Base-by-base conservation (phyloP, 1,140 invertebrate genomes). In the Brachionus sp. region DNA sequence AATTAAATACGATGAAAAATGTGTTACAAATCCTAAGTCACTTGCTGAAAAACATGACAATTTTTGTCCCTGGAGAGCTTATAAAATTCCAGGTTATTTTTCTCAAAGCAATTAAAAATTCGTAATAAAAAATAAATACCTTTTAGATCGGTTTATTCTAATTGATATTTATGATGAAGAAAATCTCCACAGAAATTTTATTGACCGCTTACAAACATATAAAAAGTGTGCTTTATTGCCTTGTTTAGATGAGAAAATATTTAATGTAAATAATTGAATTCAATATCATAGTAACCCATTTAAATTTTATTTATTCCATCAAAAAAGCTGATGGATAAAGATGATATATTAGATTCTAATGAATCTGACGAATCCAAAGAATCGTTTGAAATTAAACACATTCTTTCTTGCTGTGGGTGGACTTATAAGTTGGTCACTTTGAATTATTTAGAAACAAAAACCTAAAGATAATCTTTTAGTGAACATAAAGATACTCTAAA, bases 41-140 rank as follows among this genome's bases (percentile, higher is more conserved):
- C 29, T 80, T 10, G 50, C 19, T 35, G 77, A 80, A n/a, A 80
- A 44, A 19, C 77, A 80, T 35, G 37, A 57, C 57, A 33, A 62
- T 12, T 37, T 62, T 13, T 80, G 77, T 80, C 77, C 77, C 16
- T 80, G 77, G 77, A 39, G 37, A 62, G 35, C 29, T 42, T 35
- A 62, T 6, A 80, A 25, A 23, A 35, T 80, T 23, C 46, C 77
- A 23, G 37, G 77, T 80, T 39, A n/a, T 44, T 39, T 39, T 37
- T 33, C 37, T 42, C 1, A 62, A 77, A 6, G 7, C n/a, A 70
- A 39, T 37, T 70, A 70, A 70, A 12, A 37, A 23, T 66, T 66
- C 33, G 0, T 70, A n/a, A 9, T 2, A 16, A 29, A 35, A 44
- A 23, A 44, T 46, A 19, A n/a, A 23, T 46, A 16, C 16, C 25